Conservation (phyloP, 1,140 invertebrate genomes). For the Drosophila insularis region DNA sequence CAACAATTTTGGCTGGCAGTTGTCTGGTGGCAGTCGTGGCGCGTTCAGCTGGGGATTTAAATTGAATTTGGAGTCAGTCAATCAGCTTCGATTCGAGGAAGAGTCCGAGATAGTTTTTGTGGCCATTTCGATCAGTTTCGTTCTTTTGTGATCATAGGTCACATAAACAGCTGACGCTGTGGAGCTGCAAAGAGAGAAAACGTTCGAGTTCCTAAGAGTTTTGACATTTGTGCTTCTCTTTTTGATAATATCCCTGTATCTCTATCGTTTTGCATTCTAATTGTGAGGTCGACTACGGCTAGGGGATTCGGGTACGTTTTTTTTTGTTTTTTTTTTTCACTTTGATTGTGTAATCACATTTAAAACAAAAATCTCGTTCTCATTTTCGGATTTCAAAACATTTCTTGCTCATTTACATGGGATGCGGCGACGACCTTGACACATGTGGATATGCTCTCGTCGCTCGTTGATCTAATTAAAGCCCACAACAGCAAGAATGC, state of each 20-base stretch:
- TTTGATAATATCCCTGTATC: slow-evolving; percentile 76
- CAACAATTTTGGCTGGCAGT: slow-evolving; percentile 44
- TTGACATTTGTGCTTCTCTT: slow-evolving; percentile 77
- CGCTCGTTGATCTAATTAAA: slow-evolving; percentile 60
- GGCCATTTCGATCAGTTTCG: slow-evolving; percentile 29
- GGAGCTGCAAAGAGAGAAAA: slow-evolving; percentile 82
- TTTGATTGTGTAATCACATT: slow-evolving; percentile 54
- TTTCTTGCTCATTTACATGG: slow-evolving; percentile 7
- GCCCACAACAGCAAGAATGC: slow-evolving; percentile 65
- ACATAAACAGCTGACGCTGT: slow-evolving; percentile 70
- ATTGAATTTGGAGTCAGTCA: neutral
- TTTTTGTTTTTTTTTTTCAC: neutral
- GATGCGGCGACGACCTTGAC: slow-evolving; percentile 42
- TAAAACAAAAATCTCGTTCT: slow-evolving; percentile 50
- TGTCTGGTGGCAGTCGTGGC: slow-evolving; percentile 45
- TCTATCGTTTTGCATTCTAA: slow-evolving; percentile 79
- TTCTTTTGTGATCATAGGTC: slow-evolving; percentile 41
- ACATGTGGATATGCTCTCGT: slow-evolving; percentile 28
- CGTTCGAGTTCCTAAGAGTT: slow-evolving; percentile 79
- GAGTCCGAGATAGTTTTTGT: slow-evolving; percentile 2
- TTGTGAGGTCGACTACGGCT: neutral
- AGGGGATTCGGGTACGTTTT: slow-evolving; percentile 44
- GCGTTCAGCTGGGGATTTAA: slow-evolving; percentile 40
- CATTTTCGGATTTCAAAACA: slow-evolving; percentile 31
- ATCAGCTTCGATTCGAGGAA: neutral